Conservation (phyloP, 2,113 vertebrate species). For the Anas platyrhynchos region DNA sequence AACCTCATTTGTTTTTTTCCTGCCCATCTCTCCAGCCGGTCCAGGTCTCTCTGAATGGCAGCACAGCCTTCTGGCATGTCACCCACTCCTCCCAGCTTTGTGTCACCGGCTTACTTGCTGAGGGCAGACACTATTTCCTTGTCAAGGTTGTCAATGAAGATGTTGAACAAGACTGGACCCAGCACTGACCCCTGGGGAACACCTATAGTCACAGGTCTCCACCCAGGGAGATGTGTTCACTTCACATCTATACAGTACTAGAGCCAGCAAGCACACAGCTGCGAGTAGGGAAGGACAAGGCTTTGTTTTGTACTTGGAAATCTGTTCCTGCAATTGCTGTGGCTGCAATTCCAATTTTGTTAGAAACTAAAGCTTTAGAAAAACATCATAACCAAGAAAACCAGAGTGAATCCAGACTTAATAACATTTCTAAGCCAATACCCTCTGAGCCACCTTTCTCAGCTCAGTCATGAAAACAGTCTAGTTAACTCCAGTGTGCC, state of each 20-base stretch:
- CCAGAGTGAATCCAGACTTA: slow-evolving; percentile 43
- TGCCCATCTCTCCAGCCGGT: too few relatives aligned
- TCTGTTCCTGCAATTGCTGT: neutral
- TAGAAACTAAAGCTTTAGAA: slow-evolving; percentile 29
- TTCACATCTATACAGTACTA: neutral
- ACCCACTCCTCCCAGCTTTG: too few relatives aligned
- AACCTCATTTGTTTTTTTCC: too few relatives aligned
- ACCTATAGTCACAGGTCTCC: too few relatives aligned
- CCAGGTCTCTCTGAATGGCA: too few relatives aligned
- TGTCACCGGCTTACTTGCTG: too few relatives aligned
- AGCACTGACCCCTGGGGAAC: too few relatives aligned
- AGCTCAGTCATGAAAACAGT: neutral
- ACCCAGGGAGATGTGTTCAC: neutral
- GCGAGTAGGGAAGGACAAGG: neutral
- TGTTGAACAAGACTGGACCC: too few relatives aligned
- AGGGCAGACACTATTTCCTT: too few relatives aligned
- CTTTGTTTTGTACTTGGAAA: neutral
- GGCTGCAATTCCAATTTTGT: slow-evolving; percentile 2
- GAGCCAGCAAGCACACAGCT: neutral
- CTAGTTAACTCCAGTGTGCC: slow-evolving; percentile 35
- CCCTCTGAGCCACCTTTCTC: slow-evolving; percentile 15
- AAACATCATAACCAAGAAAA: slow-evolving; percentile 29
- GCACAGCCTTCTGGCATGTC: too few relatives aligned
- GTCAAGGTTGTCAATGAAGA: too few relatives aligned
- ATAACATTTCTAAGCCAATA: slow-evolving; percentile 47